Percentiles rank a stretch among this genome's conserved stretches.
Conservation (phyloP, 53 echinoderm and acorn worm species). For the Mesocentrotus franciscanus region DNA sequence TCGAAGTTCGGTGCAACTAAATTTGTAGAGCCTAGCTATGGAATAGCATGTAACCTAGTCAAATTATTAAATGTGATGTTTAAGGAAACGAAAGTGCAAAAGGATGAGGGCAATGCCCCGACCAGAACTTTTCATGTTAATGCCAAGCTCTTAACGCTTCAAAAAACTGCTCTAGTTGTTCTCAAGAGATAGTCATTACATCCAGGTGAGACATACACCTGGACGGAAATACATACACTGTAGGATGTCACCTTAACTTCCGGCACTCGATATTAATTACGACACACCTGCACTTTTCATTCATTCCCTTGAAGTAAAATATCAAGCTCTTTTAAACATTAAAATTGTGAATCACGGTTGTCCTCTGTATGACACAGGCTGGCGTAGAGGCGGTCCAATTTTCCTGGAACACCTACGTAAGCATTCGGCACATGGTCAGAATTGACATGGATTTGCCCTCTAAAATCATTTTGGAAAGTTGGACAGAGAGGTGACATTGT, state of each 20-base stretch:
- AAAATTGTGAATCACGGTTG: background rate
- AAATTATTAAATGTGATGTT: slow-evolving; percentile 18
- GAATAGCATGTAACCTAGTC: background rate
- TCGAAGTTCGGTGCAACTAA: background rate
- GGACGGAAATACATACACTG: background rate
- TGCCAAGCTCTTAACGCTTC: background rate
- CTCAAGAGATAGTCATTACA: background rate
- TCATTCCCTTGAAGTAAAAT: background rate
- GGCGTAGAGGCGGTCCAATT: background rate
- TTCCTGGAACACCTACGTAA: background rate
- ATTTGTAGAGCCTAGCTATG: background rate
- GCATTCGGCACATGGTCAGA: background rate
- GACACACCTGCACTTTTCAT: background rate
- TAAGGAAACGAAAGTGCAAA: background rate
- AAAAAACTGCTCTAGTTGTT: background rate
- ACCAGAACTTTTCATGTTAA: background rate
- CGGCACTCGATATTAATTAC: background rate
- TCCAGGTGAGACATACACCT: background rate
- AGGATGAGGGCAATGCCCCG: background rate
- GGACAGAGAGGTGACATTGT: background rate
- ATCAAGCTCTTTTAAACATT: background rate
- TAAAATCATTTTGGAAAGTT: background rate
- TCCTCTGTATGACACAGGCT: background rate
- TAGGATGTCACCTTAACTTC: background rate
- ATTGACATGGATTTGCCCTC: background rate